These are phyloP conservation scores for Drosophila punjabiensis DNA, from an alignment of 1,140 invertebrate species.

Conservation along the genomic window DNA sequence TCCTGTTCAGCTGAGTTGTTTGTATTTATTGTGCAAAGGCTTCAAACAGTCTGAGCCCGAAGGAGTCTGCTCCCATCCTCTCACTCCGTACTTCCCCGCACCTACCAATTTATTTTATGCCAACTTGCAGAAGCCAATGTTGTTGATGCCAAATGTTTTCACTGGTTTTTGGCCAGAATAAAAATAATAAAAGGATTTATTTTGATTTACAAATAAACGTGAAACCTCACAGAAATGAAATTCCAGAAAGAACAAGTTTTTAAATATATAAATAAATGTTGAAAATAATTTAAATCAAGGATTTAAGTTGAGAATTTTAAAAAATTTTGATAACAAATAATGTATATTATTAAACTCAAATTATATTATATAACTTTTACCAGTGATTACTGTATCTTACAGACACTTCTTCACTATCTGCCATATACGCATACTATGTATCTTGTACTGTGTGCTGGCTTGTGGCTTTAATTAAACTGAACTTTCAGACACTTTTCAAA, in stretches of 20 bases:
- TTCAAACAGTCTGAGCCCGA: conserved; percentile 22
- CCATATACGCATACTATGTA: conserved; percentile 6
- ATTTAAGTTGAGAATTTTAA: too few species aligned
- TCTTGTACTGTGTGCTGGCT: conserved; percentile 29
- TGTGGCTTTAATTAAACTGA: conserved; percentile 76
- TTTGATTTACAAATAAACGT: not conserved
- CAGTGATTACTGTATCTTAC: conserved; percentile 23
- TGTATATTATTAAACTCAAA: not conserved
- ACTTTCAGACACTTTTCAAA: conserved; percentile 52
- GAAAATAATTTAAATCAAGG: too few species aligned
- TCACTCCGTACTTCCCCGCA: not conserved
- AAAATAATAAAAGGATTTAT: conserved; percentile 30
- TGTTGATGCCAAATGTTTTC: conserved; percentile 21
- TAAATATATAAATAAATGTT: not conserved
- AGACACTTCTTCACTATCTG: conserved; percentile 4
- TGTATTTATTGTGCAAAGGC: conserved; percentile 46
- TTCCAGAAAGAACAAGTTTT: not conserved
- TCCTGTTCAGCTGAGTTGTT: conserved; percentile 26
- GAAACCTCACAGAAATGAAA: not conserved
- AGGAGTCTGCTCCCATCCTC: not conserved
- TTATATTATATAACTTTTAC: not conserved
- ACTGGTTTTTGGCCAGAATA: conserved; percentile 35
- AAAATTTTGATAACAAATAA: not conserved
- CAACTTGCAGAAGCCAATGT: conserved; percentile 28
- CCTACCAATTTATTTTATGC: not conserved